Evolutionary conservation across 2,113 vertebrate species (phyloP).

Genomic region (Oryzias woworae): DNA sequence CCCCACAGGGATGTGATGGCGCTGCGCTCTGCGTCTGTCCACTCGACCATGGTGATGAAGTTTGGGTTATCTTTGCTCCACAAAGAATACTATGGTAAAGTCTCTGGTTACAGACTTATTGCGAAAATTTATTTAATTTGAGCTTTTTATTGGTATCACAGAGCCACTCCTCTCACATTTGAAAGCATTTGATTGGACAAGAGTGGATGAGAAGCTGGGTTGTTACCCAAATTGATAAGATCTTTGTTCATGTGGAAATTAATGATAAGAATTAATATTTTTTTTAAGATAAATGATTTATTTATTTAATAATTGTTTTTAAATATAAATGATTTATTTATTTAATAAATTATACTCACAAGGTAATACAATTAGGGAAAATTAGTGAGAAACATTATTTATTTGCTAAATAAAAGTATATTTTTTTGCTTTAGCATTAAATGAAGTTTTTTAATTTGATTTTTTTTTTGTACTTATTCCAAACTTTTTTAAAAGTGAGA

Average conservation of each 20-base stretch:
- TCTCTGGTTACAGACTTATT: conserved; percentile 1
- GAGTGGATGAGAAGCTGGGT: not conserved
- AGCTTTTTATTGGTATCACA: conserved; percentile 36
- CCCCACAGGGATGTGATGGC: conserved; percentile 45
- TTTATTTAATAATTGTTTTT: not conserved
- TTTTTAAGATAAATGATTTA: not conserved
- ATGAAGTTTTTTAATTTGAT: too few relatives aligned
- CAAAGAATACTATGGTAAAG: not conserved
- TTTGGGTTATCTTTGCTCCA: not conserved
- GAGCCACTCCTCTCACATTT: conserved; percentile 24
- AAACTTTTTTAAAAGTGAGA: too few relatives aligned
- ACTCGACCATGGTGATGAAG: conserved; percentile 59
- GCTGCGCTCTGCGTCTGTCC: conserved; percentile 60
- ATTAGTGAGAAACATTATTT: too few relatives aligned
- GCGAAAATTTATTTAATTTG: not conserved
- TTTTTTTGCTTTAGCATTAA: too few relatives aligned
- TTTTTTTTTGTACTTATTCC: too few relatives aligned
- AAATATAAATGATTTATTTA: too few relatives aligned
- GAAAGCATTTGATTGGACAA: conserved; percentile 28
- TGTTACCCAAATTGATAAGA: not conserved
- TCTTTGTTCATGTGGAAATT: not conserved
- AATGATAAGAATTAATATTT: conserved; percentile 1
- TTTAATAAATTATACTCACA: too few relatives aligned
- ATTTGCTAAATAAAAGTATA: too few relatives aligned
- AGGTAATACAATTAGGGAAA: too few relatives aligned